A percentile compares a stretch with the other conserved stretches of the same genome.
Conservation (phyloP, 2,113 vertebrate genomes). For the Motacilla tschutschensis region DNA sequence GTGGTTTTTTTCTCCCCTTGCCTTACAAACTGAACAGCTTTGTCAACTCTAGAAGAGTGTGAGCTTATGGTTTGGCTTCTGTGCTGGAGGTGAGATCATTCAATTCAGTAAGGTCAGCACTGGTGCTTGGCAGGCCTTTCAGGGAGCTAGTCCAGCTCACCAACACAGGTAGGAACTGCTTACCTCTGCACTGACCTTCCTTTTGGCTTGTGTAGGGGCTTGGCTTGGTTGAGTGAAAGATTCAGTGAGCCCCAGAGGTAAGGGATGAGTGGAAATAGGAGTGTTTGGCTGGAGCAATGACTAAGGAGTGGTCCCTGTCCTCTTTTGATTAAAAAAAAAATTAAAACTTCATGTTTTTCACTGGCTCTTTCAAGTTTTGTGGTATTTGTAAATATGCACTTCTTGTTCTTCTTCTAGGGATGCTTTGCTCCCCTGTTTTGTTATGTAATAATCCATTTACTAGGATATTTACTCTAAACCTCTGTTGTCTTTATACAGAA, state of each 20-base stretch:
- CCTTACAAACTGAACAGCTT: not conserved
- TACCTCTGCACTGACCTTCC: not conserved
- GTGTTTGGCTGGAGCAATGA: not conserved
- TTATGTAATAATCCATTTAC: not conserved
- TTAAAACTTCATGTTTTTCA: not conserved
- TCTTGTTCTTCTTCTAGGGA: not conserved
- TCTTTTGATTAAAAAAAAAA: not conserved
- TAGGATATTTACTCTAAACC: not conserved
- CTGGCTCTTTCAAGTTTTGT: not conserved
- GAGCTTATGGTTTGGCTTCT: not conserved
- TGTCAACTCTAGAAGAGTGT: not conserved
- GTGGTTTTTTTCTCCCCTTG: not conserved
- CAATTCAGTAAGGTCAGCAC: not conserved
- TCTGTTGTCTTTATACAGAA: not conserved
- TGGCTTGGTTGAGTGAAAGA: not conserved
- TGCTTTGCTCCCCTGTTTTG: not conserved
- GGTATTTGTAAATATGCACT: not conserved
- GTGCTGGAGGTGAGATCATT: not conserved
- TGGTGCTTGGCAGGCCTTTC: not conserved
- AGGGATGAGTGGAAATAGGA: not conserved
- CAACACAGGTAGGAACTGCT: not conserved
- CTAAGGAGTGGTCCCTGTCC: not conserved
- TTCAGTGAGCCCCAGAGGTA: not conserved
- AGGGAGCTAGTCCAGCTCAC: not conserved
- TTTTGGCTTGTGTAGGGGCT: not conserved